Conservation (phyloP, 2,113 vertebrate genomes). For the Empidonax alnorum region DNA sequence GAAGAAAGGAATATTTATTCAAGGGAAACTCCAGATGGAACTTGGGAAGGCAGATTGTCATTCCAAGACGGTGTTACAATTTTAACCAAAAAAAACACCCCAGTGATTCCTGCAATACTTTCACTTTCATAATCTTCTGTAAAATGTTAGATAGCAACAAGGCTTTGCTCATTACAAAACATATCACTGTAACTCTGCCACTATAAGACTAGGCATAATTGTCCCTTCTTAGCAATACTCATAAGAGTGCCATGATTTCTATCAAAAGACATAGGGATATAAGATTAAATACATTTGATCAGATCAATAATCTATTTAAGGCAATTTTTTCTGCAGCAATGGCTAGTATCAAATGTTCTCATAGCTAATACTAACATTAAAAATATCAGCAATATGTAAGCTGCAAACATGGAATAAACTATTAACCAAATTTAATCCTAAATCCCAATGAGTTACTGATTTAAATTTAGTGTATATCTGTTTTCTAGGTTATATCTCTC, state of each 20-base stretch:
- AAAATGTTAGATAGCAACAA: background rate
- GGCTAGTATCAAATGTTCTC: background rate
- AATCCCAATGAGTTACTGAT: background rate
- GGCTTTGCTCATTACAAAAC: background rate
- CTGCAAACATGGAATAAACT: background rate
- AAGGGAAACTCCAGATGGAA: conserved; percentile 53
- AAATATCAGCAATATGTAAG: background rate
- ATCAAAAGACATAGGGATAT: background rate
- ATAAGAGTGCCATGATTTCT: background rate
- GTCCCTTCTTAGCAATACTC: background rate
- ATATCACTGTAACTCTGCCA: background rate
- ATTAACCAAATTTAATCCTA: background rate
- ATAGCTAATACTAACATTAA: background rate
- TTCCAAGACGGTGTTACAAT: background rate
- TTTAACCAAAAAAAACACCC: background rate
- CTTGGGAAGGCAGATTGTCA: conserved; percentile 33
- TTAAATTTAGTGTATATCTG: background rate
- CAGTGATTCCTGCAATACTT: background rate
- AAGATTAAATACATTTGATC: background rate
- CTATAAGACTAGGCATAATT: background rate
- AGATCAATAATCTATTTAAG: background rate
- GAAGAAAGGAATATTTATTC: conserved; percentile 47
- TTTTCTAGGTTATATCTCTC: background rate
- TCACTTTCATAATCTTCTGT: background rate
- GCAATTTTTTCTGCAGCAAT: background rate